phyloP scores from a whole-genome alignment of 2,113 vertebrate genomes.

The Boulengeromyrus knoepffleri region DNA sequence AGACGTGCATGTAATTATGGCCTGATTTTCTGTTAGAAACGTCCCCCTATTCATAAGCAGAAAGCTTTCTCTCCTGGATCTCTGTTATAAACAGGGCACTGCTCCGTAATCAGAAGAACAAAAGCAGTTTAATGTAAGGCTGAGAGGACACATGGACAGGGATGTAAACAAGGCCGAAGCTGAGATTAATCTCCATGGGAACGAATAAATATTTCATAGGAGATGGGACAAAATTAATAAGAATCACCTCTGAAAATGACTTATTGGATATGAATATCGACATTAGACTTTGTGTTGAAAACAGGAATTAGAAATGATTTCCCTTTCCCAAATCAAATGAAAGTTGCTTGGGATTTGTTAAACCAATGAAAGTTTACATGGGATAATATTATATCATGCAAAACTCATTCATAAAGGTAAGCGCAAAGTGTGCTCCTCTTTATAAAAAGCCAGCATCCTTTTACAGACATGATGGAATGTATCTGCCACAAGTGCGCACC shows the following conservation, averaged over 20 bases:
- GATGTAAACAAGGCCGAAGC: conserved; percentile 14
- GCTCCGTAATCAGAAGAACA: neutral
- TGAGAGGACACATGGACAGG: neutral
- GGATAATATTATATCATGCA: neutral
- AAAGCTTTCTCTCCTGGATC: neutral
- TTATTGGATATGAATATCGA: conserved; percentile 5
- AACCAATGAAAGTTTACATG: neutral
- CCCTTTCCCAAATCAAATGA: neutral
- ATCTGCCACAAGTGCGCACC: neutral
- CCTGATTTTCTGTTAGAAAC: neutral
- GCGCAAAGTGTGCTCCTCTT: neutral
- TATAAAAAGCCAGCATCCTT: neutral
- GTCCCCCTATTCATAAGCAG: neutral
- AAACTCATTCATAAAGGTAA: neutral
- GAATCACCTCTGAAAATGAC: conserved; percentile 14
- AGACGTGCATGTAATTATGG: neutral
- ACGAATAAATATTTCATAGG: conserved; percentile 14
- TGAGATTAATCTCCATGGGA: conserved; percentile 17
- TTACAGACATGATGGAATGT: neutral
- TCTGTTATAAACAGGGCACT: neutral
- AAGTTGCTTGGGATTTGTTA: neutral
- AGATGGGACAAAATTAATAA: conserved; percentile 11
- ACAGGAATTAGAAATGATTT: conserved; percentile 16
- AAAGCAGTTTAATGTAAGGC: neutral
- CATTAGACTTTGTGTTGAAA: neutral